Conservation (phyloP, 2,888 invertebrate genomes). For the Hydropsyche betteni region DNA sequence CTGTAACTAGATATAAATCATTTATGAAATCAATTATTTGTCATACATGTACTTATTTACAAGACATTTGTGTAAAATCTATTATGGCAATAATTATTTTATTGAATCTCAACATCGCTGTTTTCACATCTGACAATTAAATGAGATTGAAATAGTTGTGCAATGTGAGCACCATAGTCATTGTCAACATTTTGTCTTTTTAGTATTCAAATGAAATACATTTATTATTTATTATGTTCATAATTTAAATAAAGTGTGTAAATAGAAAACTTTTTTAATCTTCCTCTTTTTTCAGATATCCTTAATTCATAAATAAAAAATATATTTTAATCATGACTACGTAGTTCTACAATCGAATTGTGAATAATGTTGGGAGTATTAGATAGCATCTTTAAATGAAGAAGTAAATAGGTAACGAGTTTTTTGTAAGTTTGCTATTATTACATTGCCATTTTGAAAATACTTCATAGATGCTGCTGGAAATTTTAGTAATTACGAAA, state of each 20-base stretch:
- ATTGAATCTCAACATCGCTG: slow-evolving; percentile 34
- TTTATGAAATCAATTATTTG: slow-evolving; percentile 15
- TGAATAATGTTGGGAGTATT: too few species aligned
- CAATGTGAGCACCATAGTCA: slow-evolving; percentile 30
- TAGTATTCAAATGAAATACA: slow-evolving; percentile 32
- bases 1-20: slow-evolving; percentile 9
- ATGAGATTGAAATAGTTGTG: slow-evolving; percentile 2
- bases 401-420: too few species aligned
- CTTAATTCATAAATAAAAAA: too few species aligned
- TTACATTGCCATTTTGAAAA: too few species aligned
- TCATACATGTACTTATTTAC: slow-evolving; percentile 19
- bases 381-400: too few species aligned
- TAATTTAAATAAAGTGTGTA: slow-evolving; percentile 68
- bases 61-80: slow-evolving; percentile 34
- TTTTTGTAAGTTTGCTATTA: too few species aligned
- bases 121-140: not conserved
- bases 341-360: too few species aligned
- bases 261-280: slow-evolving; percentile 54
- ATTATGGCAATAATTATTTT: slow-evolving; percentile 49
- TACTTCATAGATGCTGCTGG: too few species aligned
- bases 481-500: too few species aligned
- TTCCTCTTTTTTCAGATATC: too few species aligned
- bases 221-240: slow-evolving; percentile 49
- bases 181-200: slow-evolving; percentile 35
- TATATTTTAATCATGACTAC: too few species aligned